These are phyloP conservation scores for Serripes groenlandicus DNA, from an alignment of 2,888 invertebrate genomes.

Conservation along the genomic window DNA sequence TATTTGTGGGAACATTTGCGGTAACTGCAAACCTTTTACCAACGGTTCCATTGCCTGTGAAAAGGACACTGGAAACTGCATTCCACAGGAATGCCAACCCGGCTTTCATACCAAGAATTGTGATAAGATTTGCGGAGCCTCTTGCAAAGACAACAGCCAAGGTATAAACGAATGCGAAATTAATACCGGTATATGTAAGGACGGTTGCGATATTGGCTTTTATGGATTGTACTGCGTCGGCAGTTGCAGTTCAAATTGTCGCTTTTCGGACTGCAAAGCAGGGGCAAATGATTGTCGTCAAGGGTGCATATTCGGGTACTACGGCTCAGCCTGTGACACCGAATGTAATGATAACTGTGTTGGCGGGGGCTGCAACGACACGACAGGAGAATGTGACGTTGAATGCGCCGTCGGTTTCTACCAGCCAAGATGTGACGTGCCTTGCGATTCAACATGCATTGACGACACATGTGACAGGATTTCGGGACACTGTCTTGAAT, in stretches of 20 bases:
- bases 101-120: constrained; percentile 52
- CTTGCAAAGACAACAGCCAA: constrained; percentile 36
- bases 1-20: constrained; percentile 43
- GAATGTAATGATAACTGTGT: constrained; percentile 51
- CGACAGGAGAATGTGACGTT: constrained; percentile 39
- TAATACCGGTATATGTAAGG: constrained; percentile 46
- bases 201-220: constrained; percentile 56
- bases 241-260: constrained; percentile 50
- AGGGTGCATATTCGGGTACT: constrained; percentile 58
- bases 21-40: constrained; percentile 22
- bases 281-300: constrained; percentile 45
- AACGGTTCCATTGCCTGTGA: constrained; percentile 45
- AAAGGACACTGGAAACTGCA: constrained; percentile 43
- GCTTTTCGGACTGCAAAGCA: constrained; percentile 43
- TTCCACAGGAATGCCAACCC: constrained; percentile 31
- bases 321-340: constrained; percentile 38
- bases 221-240: constrained; percentile 46
- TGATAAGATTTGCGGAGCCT: constrained; percentile 15
- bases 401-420: constrained; percentile 41
- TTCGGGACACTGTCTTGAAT: constrained; percentile 55
- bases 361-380: constrained; percentile 35
- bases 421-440: constrained; percentile 30
- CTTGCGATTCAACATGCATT: constrained; percentile 53
- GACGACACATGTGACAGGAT: constrained; percentile 50
- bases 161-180: constrained; percentile 43